These are phyloP conservation scores for Circaetus cinerascens DNA, from an alignment of 2,113 vertebrate species.

Conservation along the genomic window DNA sequence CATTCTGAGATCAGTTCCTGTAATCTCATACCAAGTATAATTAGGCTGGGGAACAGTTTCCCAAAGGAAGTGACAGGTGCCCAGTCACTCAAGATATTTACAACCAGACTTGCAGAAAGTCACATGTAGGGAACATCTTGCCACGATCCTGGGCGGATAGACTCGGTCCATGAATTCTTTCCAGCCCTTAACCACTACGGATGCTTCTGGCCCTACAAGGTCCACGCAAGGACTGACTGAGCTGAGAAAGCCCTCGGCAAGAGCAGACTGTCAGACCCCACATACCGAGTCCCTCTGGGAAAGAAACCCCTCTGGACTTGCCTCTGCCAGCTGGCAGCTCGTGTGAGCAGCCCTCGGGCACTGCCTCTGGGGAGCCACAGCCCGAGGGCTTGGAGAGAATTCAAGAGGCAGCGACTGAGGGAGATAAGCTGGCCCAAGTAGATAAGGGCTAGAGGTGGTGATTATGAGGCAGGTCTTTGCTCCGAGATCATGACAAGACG, in stretches of 20 bases:
- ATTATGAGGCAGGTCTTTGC: slow-evolving; percentile 50
- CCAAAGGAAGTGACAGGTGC: slow-evolving; percentile 53
- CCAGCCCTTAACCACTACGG: background rate
- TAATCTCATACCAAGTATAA: slow-evolving; percentile 22
- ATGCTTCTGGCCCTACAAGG: background rate
- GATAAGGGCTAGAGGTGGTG: slow-evolving; percentile 54
- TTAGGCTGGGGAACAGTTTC: background rate
- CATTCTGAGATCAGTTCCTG: slow-evolving; percentile 20
- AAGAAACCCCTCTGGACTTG: background rate
- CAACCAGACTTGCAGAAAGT: slow-evolving; percentile 16
- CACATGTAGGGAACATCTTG: slow-evolving; percentile 18
- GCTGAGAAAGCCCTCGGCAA: background rate
- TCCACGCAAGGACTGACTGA: background rate
- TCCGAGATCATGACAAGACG: slow-evolving; percentile 40
- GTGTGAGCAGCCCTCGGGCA: slow-evolving; percentile 3
- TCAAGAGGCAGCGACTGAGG: slow-evolving; percentile 7
- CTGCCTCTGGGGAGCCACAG: slow-evolving; percentile 13
- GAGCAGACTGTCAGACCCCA: slow-evolving; percentile 7
- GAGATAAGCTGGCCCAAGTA: slow-evolving; percentile 31
- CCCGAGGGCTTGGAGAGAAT: slow-evolving; percentile 15
- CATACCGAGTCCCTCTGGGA: background rate
- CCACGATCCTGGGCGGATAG: background rate
- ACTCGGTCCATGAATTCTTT: background rate
- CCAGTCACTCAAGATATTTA: slow-evolving; percentile 51
- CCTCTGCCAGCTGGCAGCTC: slow-evolving; percentile 22